Evolutionary conservation across 2,113 vertebrate species (phyloP), one percentile per base, ranked within the genome.

Genomic region (Scopus umbretta): DNA sequence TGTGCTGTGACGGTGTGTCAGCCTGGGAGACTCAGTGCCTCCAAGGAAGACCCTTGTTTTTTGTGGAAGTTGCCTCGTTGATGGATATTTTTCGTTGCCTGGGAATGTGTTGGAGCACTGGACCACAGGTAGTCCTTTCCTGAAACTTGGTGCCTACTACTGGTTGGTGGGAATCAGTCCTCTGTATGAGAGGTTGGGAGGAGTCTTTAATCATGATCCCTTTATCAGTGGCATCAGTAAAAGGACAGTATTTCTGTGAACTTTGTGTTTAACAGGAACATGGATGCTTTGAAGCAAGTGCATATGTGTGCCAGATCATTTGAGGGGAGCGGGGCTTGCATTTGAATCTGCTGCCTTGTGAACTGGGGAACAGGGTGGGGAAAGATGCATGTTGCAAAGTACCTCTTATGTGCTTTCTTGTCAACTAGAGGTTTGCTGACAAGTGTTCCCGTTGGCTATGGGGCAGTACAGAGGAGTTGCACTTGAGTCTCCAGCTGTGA

Each of bases 401-500:
- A 61, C 80, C 84, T 89, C 50, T 91, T 83, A 49, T 50, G 80
- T 86, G 95, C 94, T 94, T 93, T 68, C 97, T 91, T 91, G 94
- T 96, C 95, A 83, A 83, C 86, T 86, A 92, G 93, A 90, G 80
- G 81, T 78, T 93, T 97, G 68, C 87, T 88, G 78, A 97, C 94
- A 95, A 94, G 71, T 93, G 88, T 90, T 96, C 76, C 89, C 59
- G 11, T 95, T 95, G 93, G 81, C 88, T 96, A 38, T 93, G 82
- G 82, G 71, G 72, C 65, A 95, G 75, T 86, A 86, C 88, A 84
- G 94, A 85, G 90, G 95, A 94, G 84, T 13, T 94, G 76, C 80
- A 59, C 93, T 95, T 62, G 63, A 86, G 70, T 52, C 42, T 96
- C 92, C 96, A 91, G 96, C 95, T 96, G 92, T 90, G 95, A 94